Evolutionary conservation across 2,113 vertebrate species (phyloP).

Genomic region (Panthera leo): DNA sequence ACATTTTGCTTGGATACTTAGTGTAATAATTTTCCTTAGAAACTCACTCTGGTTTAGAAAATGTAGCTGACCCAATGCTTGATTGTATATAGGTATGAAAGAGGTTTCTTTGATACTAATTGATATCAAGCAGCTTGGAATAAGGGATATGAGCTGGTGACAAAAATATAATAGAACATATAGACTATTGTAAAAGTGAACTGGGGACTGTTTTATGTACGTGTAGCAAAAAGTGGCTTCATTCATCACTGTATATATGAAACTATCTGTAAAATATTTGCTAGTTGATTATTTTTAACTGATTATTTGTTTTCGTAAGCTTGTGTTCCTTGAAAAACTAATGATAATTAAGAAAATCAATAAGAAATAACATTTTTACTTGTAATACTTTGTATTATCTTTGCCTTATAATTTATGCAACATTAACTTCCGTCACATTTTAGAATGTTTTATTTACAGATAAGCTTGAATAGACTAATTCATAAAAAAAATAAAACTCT

Average conservation of each 20-base stretch:
- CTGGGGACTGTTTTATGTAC: neutral
- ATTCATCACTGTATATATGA: neutral
- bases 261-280: neutral
- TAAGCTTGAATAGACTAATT: neutral
- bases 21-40: neutral
- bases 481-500: neutral
- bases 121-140: neutral
- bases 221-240: neutral
- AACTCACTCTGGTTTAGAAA: neutral
- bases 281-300: neutral
- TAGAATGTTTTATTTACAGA: neutral
- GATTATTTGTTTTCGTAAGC: neutral
- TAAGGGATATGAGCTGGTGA: neutral
- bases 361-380: neutral
- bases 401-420: neutral
- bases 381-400: neutral
- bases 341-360: neutral
- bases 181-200: neutral
- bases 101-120: neutral
- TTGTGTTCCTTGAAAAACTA: neutral
- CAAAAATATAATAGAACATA: neutral
- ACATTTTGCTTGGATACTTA: neutral
- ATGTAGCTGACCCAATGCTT: neutral
- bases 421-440: neutral
- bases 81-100: neutral